Evolutionary conservation across 23 tunicate species (phyloP), one percentile per base, ranked within the genome.

Genomic region (Clavelina lepadiformis): DNA sequence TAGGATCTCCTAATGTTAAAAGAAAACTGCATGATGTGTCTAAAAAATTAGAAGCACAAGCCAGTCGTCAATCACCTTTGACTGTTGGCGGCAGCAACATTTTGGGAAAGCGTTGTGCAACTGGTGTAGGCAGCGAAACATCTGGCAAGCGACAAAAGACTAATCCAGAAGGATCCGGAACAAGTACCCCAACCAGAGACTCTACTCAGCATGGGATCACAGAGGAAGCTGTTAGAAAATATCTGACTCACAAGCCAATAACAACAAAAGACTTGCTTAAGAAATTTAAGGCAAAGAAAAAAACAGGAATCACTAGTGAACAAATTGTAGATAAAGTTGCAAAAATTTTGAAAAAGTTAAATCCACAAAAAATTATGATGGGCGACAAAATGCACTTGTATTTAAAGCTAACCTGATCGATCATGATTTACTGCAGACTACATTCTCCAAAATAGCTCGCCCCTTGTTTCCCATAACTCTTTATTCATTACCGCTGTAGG

Each of bases 231-330:
- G 88, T 89, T 15, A 38, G 84, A 24, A 65, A 76, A 28, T 75
- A 69, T 38, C 64, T 89, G 31, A 78, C 81, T 21, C 86, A 62
- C 52, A 91, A 91, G 68, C 98, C 98, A 0, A 82, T 91, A 3
- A 91, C 98, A 0, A 83, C 82, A 6, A 77, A 79, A 41, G 87
- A 91, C 52, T 61, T 91, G 61, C 45, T 91, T 61, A 91, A 91
- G 47, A 91, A 91, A 37, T 91, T 91, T 34, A 82, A 83, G 49
- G 49, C 71, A 28, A 81, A 75, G 60, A 68, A 68, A 46, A 88
- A 80, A 49, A 71, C 86, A 25, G 98, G 98, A 2, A 23, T 91
- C 58, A 67, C 58, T 46, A 77, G 73, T 33, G 86, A 77, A 19
- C 56, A 78, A 38, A 82, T 83, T 45, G 86, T 79, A 2, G 74